Conservation (phyloP, 2,888 invertebrate species). For the Rhogogaster chlorosoma region DNA sequence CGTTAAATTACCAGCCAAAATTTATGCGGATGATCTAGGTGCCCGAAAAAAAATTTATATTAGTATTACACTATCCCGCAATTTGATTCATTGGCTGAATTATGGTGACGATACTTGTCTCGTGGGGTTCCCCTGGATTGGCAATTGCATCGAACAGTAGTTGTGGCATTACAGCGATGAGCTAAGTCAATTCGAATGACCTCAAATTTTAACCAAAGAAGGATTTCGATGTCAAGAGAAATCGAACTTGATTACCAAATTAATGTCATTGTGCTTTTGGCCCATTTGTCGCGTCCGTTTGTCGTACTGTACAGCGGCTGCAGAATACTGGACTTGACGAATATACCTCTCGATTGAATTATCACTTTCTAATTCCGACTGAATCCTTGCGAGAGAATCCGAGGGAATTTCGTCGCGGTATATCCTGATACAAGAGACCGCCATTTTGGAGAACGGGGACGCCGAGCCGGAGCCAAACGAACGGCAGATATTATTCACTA, state of each 20-base stretch:
- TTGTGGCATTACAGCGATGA: neutral
- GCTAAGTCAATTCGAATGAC: conserved; percentile 29
- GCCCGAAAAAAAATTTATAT: neutral
- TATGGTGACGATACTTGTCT: conserved; percentile 23
- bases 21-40: neutral
- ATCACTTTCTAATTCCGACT: conserved; percentile 48
- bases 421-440: conserved; percentile 30
- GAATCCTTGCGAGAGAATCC: conserved; percentile 36
- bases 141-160: neutral
- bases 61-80: neutral
- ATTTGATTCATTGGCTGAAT: conserved; percentile 25
- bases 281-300: conserved; percentile 10
- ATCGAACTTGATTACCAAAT: conserved; percentile 46
- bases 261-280: conserved; percentile 33
- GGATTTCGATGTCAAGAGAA: conserved; percentile 49
- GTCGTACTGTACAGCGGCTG: neutral
- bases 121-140: neutral
- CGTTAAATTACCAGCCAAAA: neutral
- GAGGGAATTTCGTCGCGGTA: neutral
- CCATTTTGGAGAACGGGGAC: conserved; percentile 49
- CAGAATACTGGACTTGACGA: conserved; percentile 16
- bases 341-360: conserved; percentile 31
- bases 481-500: conserved; percentile 8
- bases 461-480: conserved; percentile 16
- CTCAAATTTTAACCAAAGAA: conserved; percentile 48